These are phyloP conservation scores for Mixornis gularis DNA, from an alignment of 2,113 vertebrate species.

Conservation along the genomic window DNA sequence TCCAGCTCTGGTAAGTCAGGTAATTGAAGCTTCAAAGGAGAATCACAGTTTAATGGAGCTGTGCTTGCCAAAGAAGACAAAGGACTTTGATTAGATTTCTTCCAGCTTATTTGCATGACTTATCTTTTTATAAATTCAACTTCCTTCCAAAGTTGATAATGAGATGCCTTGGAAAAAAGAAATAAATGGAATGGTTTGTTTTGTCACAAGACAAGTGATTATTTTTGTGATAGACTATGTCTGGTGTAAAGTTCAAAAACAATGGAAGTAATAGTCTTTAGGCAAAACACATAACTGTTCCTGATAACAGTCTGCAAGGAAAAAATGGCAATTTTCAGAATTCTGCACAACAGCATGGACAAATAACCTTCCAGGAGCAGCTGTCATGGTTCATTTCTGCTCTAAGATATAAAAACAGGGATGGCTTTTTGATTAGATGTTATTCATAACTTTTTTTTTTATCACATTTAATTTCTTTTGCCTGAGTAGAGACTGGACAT, in stretches of 20 bases:
- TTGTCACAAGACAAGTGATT: conserved; percentile 38
- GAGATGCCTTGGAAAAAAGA: conserved; percentile 43
- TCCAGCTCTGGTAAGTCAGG: conserved; percentile 32
- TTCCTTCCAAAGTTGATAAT: conserved; percentile 61
- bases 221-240: conserved; percentile 47
- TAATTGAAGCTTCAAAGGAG: conserved; percentile 66
- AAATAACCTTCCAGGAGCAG: conserved; percentile 29
- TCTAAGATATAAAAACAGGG: background rate
- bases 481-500: background rate
- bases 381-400: conserved; percentile 10
- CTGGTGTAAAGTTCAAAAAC: conserved; percentile 51
- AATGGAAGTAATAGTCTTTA: conserved; percentile 40
- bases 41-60: conserved; percentile 19
- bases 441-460: background rate
- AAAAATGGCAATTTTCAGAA: conserved; percentile 19
- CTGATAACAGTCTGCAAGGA: background rate
- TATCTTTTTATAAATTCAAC: conserved; percentile 60
- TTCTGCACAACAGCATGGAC: conserved; percentile 2
- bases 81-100: conserved; percentile 55
- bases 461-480: background rate
- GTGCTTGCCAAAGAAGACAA: conserved; percentile 58
- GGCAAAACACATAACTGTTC: conserved; percentile 2
- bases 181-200: conserved; percentile 43
- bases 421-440: background rate
- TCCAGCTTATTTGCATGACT: conserved; percentile 57